A percentile compares a stretch with the other conserved stretches of the same genome.
phyloP scores from a whole-genome alignment of 2,113 vertebrate species.

The Saguinus imperator region DNA sequence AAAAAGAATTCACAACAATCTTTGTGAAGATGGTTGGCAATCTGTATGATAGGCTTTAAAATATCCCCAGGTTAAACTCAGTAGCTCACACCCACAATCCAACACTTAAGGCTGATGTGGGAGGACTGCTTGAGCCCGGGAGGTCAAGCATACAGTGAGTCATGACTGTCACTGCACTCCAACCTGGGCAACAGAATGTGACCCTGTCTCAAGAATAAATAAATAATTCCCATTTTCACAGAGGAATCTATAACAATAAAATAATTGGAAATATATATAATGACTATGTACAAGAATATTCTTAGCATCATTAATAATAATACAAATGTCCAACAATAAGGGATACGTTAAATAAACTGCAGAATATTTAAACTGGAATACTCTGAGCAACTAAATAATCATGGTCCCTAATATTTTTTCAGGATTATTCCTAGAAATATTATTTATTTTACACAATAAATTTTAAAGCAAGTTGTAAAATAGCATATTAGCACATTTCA shows the following conservation, averaged over 20 bases:
- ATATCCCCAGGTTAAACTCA: neutral
- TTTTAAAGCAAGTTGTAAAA: neutral
- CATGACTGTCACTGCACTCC: too few relatives aligned
- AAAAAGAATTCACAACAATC: neutral
- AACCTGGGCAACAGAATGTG: too few relatives aligned
- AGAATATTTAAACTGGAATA: neutral
- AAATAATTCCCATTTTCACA: neutral
- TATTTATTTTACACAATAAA: neutral
- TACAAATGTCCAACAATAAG: neutral
- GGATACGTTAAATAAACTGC: neutral
- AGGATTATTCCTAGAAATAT: neutral
- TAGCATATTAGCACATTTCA: neutral
- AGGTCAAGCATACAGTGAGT: too few relatives aligned
- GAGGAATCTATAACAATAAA: neutral
- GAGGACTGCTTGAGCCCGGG: too few relatives aligned
- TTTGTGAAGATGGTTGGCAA: neutral
- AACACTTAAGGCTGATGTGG: too few relatives aligned
- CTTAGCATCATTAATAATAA: neutral
- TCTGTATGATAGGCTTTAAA: neutral
- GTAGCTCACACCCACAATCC: too few relatives aligned
- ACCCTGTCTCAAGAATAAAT: too few relatives aligned
- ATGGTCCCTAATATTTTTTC: neutral
- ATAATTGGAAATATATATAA: slow-evolving; percentile 1
- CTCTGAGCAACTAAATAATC: neutral
- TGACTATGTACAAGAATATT: neutral